These are phyloP conservation scores for Adelges cooleyi DNA, from an alignment of 1,140 invertebrate genomes.

Conservation along the genomic window DNA sequence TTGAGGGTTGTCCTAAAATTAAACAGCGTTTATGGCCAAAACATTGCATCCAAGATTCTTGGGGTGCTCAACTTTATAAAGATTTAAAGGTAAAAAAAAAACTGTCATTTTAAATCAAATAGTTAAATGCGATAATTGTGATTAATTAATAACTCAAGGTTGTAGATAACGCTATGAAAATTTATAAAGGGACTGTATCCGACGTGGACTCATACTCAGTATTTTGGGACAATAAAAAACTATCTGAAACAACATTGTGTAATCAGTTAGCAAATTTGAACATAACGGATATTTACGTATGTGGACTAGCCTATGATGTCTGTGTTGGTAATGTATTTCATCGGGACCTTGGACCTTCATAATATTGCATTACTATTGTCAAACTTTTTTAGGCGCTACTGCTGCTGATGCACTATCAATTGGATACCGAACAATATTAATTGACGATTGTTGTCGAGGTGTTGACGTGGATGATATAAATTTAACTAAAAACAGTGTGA, in stretches of 20 bases:
- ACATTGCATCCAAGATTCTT: constrained; percentile 89
- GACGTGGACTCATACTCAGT: constrained; percentile 95
- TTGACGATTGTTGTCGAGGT: constrained; percentile 84
- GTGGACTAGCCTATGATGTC: constrained; percentile 90
- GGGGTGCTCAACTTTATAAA: constrained; percentile 86
- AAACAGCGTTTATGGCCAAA: constrained; percentile 85
- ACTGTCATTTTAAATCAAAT: too few relatives aligned
- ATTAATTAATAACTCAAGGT: constrained; percentile 39
- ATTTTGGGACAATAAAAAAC: constrained; percentile 93
- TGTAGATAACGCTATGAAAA: constrained; percentile 60
- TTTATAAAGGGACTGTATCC: constrained; percentile 88
- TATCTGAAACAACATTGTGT: constrained; percentile 75
- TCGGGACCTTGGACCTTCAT: not conserved
- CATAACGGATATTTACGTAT: constrained; percentile 87
- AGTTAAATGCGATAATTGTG: too few relatives aligned
- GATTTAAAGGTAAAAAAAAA: constrained; percentile 75
- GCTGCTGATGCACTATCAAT: constrained; percentile 73
- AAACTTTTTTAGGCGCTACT: constrained; percentile 55
- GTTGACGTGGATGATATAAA: constrained; percentile 75
- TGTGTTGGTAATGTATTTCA: constrained; percentile 65
- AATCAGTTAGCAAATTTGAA: constrained; percentile 62
- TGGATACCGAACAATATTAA: constrained; percentile 76
- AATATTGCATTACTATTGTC: not conserved
- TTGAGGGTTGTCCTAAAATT: constrained; percentile 69
- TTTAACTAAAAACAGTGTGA: constrained; percentile 62